Evolutionary conservation across 2,888 invertebrate species (phyloP), one percentile per base, ranked within the genome.

Genomic region (Perdita meconis): DNA sequence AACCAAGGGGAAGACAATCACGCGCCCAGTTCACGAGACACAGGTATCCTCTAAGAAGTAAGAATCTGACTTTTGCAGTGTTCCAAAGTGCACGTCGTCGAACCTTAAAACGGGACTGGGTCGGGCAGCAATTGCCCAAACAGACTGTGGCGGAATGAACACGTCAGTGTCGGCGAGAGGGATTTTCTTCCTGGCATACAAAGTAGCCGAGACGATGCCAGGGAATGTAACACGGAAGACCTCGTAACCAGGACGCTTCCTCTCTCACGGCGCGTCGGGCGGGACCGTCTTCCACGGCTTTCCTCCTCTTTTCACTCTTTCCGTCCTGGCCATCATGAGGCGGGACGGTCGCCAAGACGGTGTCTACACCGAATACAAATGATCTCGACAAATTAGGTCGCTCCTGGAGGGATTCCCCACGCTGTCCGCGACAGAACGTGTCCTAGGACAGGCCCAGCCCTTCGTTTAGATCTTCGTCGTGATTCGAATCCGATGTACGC

Each of bases 381-480:
- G 80, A 78, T 64, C 77, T 22, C 69, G 86, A 86, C 82, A 80
- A 83, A 86, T 87, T 87, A 85, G 85, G 82, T 86, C 80, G 80
- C 81, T 56, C 56, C 70, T 71, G 51, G 64, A 70, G 75, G 78
- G 70, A 76, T 72, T 73, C 70, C 34, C 51, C 44, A 61, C 59
- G 53, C 68, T 74, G 80, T 78, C 85, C 73, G 63, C 72, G 61
- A 12, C 59, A 61, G 59, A 59, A 84, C 84, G 84, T 81, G 80
- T 60, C 57, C 47, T 51, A 64, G 61, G 79, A 71, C 71, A 61
- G 64, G 57, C 68, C 30, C 47, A 53, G 26, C 65, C 42, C 42
- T 10, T 56, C 63, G 68, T 47, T 59, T 61, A 53, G 53, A 65
- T 65, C 56, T 40, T 42, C 57, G 16, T 26, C 78, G 63, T 77